Evolutionary conservation across 2,797 vertebrate species (phyloP), one percentile per base, ranked within the genome.

Genomic region (Eidolon dupreanum): DNA sequence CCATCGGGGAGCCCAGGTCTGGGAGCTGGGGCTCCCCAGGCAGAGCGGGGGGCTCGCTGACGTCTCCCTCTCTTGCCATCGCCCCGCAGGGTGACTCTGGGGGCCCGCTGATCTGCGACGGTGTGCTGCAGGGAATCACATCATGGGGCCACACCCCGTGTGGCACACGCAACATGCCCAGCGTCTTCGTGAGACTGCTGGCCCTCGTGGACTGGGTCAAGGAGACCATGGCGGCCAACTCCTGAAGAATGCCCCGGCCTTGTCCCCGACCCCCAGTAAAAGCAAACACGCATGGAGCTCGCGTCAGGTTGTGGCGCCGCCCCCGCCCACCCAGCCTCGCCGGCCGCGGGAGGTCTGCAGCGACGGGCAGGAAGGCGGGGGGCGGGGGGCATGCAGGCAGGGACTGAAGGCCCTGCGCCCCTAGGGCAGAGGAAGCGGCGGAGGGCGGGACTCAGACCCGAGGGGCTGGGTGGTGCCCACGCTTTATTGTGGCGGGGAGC

Each of bases 41-140:
- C 19, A 20, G 83, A 51, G 16, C 24, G 13, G 2, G 6, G 6
- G 13, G n/a, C 41, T 13, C 5, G 0, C 17, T 31, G 63, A 46
- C 41, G 38, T 79, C n/a, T 10, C 43, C 65, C 26, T 6, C 19
- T 65, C 43, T 13, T 63, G 16, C 4, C 63, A 13, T 57, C 36
- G 17, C 19, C 31, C 55, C 8, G 26, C 11, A 92, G 94, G 93
- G 88, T 26, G 94, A 96, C 73, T 93, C 93, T 0, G 93, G 93
- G 33, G 88, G 88, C 15, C 88, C 90, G 0, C 88, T 97, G 53
- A 8, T 96, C 51, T 96, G 96, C 55, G 12, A 92, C 1, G 88
- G 88, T 0, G 2, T 70, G 33, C 26, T 94, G 6, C 96, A 96
- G 8, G 84, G 94, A 15, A 55, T 96, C 75, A 61, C 83, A 0